Base-by-base conservation (phyloP, 2,113 vertebrate genomes). In the Mola mola region DNA sequence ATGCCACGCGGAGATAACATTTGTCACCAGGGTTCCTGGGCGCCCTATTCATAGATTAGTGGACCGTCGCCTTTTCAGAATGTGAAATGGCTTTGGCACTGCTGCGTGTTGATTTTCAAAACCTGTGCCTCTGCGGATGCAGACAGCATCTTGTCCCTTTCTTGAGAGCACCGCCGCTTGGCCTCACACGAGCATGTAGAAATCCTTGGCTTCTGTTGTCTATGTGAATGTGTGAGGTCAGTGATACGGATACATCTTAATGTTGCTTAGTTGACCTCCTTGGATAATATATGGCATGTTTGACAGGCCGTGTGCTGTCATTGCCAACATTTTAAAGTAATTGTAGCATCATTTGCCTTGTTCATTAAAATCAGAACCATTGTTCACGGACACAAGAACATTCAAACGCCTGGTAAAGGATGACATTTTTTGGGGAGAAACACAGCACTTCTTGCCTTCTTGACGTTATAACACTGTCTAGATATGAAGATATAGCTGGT, bases 1-100 rank as follows among this genome's bases (percentile, higher is more conserved):
- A 87, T 93, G 91, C 88, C 89, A 90, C 62, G 59, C 75, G n/a
- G 91, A 92, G 92, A 93, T 93, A 93, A 93, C 91, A 90, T 92
- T 92, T 91, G 91, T 93, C 88, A 91, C 87, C 26, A 74, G 88
- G 89, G 87, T 89, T 90, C 87, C 91, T 87, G 75, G 66, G 84
- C 80, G 87, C 86, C 77, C 88, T 91, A 91, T 91, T 91, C 90
- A 91, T 89, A 92, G 92, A 93, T 93, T 92, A 93, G 91, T 78
- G 88, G 89, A 90, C 88, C 75, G 88, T 81, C 75, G 88, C 88
- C 82, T 92, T 89, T 92, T 92, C 91, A 91, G 85, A 80, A 82
- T 87, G 82, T 81, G 88, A 90, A 90, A 91, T 91, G 87, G 87
- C 86, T 91, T 91, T 93, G 92, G 91, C 91, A 91, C 65, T 59